Evolutionary conservation across 1,140 invertebrate genomes (phyloP), one percentile per base, ranked within the genome.

Genomic region (Drosophila fuyamai): DNA sequence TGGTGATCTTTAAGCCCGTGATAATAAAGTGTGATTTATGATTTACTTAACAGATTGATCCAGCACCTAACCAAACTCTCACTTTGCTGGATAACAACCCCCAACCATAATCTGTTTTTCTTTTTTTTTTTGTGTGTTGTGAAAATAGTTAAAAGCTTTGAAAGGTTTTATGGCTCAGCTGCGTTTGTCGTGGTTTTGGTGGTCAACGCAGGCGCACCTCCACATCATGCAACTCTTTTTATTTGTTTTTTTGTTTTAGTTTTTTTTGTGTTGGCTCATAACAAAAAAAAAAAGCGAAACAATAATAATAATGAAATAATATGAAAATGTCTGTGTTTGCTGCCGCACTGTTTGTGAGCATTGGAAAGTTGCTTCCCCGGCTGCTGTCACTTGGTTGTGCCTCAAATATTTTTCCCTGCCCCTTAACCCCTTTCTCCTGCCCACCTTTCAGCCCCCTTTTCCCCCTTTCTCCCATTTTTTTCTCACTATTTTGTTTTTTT

Each of bases 271-370:
- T 55, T 14, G 32, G 8, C 38, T 50, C n/a, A 27, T 38, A 38
- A 79, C 13, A 50, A 50, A 13, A 76, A 54, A 70, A 57, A 70
- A 71, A 67, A 76, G 63, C 68, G 46, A 85, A 85, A 85, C 81
- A 85, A 85, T 85, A 76, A 76, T 76, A 75, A 76, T 75, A 85
- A 85, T 82, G 56, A 86, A 86, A 86, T 82, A 70, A 82, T 79
- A 67, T 59, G 75, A 61, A 88, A 79, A 61, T 82, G 44, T 61
- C 35, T 59, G 48, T 55, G 38, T 54, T 47, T 65, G 36, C 46
- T 59, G 47, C 16, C 35, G 48, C 23, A 65, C 46, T 54, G 40
- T 78, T 27, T 65, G 53, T 79, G 72, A 38, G 58, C 79, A 82
- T 86, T 86, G 79, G 83, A 86, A 86, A 86, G 83, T 86, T 86